Conservation (phyloP, 1,140 invertebrate genomes). For the Pseudoatta argentina region DNA sequence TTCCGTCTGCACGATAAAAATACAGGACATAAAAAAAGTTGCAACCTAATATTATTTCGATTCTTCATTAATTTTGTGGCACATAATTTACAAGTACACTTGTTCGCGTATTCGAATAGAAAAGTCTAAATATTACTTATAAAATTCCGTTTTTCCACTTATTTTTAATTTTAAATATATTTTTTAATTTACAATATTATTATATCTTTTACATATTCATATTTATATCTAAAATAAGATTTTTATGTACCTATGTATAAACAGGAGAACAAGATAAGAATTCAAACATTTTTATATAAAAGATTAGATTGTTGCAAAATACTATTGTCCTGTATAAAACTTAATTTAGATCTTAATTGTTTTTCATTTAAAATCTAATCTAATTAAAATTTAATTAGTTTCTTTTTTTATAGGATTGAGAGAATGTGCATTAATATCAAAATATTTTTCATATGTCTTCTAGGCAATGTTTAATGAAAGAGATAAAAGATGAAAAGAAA, state of each 20-base stretch:
- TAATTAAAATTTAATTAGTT: not conserved
- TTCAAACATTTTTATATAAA: not conserved
- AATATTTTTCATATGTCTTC: not conserved
- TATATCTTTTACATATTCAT: not conserved
- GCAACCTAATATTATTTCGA: not conserved
- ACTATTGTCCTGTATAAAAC: not conserved
- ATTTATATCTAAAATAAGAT: not conserved
- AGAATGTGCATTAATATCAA: not conserved
- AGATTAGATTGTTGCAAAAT: not conserved
- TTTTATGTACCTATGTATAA: not conserved
- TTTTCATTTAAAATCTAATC: not conserved
- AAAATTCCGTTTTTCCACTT: not conserved
- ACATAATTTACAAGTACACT: not conserved
- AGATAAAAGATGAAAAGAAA: not conserved
- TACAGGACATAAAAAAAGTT: not conserved
- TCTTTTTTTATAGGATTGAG: not conserved
- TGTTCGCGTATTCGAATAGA: not conserved
- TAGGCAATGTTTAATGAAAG: not conserved
- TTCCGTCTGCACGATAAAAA: not conserved
- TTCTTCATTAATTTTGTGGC: not conserved
- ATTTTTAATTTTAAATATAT: not conserved
- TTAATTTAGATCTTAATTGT: not conserved
- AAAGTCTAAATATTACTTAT: not conserved
- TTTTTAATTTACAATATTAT: too few species aligned
- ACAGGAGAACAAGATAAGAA: not conserved